Percentiles rank a stretch among this genome's conserved stretches.
These are phyloP conservation scores for Catostomus latipinnis DNA, from an alignment of 2,797 vertebrate species.

Conservation along the genomic window DNA sequence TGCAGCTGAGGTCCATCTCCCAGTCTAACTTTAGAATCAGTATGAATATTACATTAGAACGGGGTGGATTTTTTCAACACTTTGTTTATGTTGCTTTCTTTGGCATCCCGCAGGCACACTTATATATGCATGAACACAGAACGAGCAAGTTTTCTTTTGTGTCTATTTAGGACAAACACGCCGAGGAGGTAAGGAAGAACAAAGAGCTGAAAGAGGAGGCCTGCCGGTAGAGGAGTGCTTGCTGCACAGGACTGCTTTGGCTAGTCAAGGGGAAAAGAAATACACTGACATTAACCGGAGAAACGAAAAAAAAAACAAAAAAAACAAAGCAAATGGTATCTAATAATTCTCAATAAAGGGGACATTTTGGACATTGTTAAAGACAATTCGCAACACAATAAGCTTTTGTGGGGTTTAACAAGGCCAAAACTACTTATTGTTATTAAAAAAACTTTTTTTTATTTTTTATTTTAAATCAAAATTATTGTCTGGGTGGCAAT, in stretches of 20 bases:
- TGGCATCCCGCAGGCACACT: not conserved
- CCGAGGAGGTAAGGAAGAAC: conserved; percentile 97
- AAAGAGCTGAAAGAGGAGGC: conserved; percentile 98
- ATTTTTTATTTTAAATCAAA: not conserved
- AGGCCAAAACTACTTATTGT: conserved; percentile 41
- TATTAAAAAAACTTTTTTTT: not conserved
- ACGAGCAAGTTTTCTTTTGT: conserved; percentile 1
- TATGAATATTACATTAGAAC: conserved; percentile 34
- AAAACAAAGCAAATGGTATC: conserved; percentile 16
- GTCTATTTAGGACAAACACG: conserved; percentile 90
- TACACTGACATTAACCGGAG: not conserved
- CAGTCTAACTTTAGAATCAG: conserved; percentile 14
- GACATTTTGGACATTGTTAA: conserved; percentile 31
- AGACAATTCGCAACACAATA: conserved; percentile 39
- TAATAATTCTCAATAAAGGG: conserved; percentile 34
- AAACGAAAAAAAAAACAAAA: not conserved
- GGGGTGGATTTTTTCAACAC: not conserved
- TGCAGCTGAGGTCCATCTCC: not conserved
- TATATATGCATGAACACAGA: conserved; percentile 16
- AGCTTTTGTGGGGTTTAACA: conserved; percentile 37
- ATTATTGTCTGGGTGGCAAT: conserved; percentile 42
- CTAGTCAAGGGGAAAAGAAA: conserved; percentile 3
- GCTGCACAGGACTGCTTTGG: conserved; percentile 34
- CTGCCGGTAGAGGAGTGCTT: conserved; percentile 85
- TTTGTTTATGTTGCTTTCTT: not conserved